Base-by-base conservation (phyloP, 2,797 vertebrate species). In the Lacerta viridis region DNA sequence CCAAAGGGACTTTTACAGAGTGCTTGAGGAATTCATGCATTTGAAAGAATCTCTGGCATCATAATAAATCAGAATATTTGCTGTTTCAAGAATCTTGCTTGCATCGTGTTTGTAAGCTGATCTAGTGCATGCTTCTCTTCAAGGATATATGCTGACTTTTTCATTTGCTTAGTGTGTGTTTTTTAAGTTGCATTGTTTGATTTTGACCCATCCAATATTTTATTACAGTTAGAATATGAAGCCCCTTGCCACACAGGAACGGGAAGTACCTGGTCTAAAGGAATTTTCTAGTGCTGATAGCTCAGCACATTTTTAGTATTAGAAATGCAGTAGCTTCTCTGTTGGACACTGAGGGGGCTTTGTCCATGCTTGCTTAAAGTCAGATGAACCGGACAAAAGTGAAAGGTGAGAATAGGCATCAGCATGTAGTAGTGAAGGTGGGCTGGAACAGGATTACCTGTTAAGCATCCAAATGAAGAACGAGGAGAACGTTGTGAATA, bases 401-500 rank as follows among this genome's bases (percentile, higher is more conserved):
- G 1, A 13, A n/a, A 33, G 43, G 29, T 74, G 68, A 5, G 33
- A 41, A 11, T n/a, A 75, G 59, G 41, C 13, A 4, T 66, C 75
- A 41, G 20, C 13, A 39, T 20, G 17, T 23, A 81, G 76, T 17
- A 36, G 20, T 69, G 77, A 86, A 77, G 68, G 25, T 33, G n/a
- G 74, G 25, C 23, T 41, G 23, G 36, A 88, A 27, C 46, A 59
- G 27, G 29, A 43, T 78, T 50, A 89, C 80, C 41, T 43, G 36
- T 71, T n/a, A 23, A 80, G 43, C 41, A 41, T 6, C 39, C 25
- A 46, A 85, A 23, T 50, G 71, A 89, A 89, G 69, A 80, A 83
- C 33, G 13, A 76, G 79, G n/a, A 59, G 66, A 80, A 43, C n/a
- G 13, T 36, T 61, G 50, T 50, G 50, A 13, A 50, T 50, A 50